Percentiles rank a stretch among this genome's conserved stretches.
phyloP scores from a whole-genome alignment of 2,113 vertebrate species.

The Lagopus leucura region DNA sequence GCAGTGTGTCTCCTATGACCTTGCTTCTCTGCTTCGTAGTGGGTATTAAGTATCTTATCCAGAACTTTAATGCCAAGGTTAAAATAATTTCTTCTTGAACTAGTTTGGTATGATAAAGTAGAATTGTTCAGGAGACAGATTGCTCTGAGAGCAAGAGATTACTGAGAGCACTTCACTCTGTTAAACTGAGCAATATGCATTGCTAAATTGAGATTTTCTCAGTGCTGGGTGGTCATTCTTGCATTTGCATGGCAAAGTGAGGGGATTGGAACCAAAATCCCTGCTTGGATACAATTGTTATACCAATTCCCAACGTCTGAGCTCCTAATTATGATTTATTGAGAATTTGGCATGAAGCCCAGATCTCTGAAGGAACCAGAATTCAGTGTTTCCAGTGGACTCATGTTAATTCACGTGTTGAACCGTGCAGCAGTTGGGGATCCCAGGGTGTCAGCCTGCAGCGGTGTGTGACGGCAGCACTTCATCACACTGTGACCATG shows the following conservation, averaged over 20 bases:
- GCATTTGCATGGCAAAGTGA: neutral
- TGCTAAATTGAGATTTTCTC: slow-evolving; percentile 43
- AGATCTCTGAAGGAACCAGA: slow-evolving; percentile 11
- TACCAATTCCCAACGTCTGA: neutral
- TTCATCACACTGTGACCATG: neutral
- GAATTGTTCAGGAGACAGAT: slow-evolving; percentile 46
- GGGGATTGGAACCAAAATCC: slow-evolving; percentile 15
- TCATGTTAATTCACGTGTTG: neutral
- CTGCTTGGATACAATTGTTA: neutral
- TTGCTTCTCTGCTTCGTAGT: slow-evolving; percentile 19
- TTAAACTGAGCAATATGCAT: slow-evolving; percentile 29
- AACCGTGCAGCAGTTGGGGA: neutral
- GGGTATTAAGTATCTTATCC: neutral
- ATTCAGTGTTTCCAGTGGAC: neutral
- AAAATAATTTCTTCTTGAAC: slow-evolving; percentile 30
- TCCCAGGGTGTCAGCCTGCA: neutral
- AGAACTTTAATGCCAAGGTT: neutral
- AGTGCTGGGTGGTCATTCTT: slow-evolving; percentile 56
- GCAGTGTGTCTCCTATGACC: neutral
- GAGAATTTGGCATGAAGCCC: slow-evolving; percentile 20
- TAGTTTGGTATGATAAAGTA: slow-evolving; percentile 39
- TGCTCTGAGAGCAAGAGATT: neutral
- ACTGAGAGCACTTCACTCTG: slow-evolving; percentile 39
- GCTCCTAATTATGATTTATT: slow-evolving; percentile 45
- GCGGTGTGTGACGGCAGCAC: neutral